These are phyloP conservation scores for Hypotaenidia okinawae DNA, from an alignment of 2,797 vertebrate species.

Conservation along the genomic window DNA sequence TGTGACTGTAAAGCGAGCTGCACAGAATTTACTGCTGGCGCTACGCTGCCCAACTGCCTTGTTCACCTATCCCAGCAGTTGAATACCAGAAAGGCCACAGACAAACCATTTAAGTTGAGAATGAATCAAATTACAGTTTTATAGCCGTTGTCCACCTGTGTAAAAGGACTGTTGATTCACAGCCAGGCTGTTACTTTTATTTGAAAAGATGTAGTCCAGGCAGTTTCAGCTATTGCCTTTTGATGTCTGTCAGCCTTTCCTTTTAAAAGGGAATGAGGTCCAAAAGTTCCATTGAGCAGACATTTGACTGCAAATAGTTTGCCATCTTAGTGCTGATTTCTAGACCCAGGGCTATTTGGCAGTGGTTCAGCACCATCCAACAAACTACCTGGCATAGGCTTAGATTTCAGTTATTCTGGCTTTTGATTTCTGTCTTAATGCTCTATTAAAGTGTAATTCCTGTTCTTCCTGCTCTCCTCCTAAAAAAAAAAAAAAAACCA, in stretches of 20 bases:
- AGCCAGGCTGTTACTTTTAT: background rate
- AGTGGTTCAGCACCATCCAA: background rate
- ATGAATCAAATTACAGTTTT: conserved; percentile 1
- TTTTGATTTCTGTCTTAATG: conserved; percentile 10
- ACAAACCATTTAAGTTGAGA: background rate
- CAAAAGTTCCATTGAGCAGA: background rate
- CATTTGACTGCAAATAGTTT: conserved; percentile 8
- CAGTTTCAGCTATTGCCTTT: background rate
- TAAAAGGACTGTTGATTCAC: background rate
- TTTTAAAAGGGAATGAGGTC: background rate
- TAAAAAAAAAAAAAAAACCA: background rate
- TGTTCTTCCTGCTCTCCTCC: background rate
- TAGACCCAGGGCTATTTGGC: background rate
- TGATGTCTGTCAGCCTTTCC: background rate
- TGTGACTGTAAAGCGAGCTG: background rate
- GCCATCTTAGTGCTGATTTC: background rate
- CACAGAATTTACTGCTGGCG: background rate
- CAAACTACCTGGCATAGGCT: background rate
- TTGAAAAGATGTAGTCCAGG: background rate
- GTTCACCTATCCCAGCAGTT: background rate
- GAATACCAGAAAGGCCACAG: background rate
- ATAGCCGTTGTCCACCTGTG: background rate
- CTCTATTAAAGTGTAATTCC: background rate
- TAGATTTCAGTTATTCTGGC: background rate
- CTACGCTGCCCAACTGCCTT: background rate